Percentiles rank a stretch among this genome's conserved stretches.
These are phyloP conservation scores for Leptopilina clavipes DNA, from an alignment of 1,140 invertebrate genomes.

Conservation along the genomic window DNA sequence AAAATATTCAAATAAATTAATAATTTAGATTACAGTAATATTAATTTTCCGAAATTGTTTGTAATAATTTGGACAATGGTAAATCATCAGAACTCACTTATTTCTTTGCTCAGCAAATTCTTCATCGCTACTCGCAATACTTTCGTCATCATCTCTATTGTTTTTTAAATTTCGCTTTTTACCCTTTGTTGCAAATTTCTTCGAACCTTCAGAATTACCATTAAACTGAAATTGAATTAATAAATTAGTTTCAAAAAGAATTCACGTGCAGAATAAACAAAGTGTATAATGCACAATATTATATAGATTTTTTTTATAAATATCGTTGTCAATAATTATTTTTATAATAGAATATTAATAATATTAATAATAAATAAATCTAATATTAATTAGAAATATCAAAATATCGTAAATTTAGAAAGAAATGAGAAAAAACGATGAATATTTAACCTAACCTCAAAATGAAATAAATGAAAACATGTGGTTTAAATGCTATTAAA, in stretches of 20 bases:
- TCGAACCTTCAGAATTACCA: constrained; percentile 1
- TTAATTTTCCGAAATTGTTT: background rate
- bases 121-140: constrained; percentile 69
- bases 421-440: background rate
- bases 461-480: constrained; percentile 11
- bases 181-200: constrained; percentile 42
- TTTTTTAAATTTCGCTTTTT: constrained; percentile 50
- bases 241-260: background rate
- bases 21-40: background rate
- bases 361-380: too few relatives aligned
- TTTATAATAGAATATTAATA: too few relatives aligned
- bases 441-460: constrained; percentile 50
- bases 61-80: background rate
- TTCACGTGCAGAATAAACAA: too few relatives aligned
- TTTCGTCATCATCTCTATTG: constrained; percentile 57
- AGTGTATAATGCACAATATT: too few relatives aligned
- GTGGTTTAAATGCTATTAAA: constrained; percentile 18
- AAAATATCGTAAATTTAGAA: background rate
- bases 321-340: too few relatives aligned
- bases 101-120: constrained; percentile 65
- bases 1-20: background rate
- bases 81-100: constrained; percentile 43
- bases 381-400: background rate
- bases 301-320: too few relatives aligned
- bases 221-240: constrained; percentile 37